Conservation (phyloP, 2,797 vertebrate species). For the Ctenopoma multispine region DNA sequence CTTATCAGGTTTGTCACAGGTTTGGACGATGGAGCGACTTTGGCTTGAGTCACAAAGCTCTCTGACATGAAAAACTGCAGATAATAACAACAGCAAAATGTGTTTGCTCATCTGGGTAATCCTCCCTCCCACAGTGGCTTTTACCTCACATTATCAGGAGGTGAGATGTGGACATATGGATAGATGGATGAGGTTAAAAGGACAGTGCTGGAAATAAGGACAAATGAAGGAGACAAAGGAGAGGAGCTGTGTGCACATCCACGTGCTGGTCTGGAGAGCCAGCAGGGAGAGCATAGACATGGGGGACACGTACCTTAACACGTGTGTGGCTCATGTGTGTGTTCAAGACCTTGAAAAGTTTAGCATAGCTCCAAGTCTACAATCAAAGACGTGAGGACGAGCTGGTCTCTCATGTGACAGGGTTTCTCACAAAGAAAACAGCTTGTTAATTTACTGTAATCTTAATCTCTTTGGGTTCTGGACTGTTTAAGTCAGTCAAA, state of each 20-base stretch:
- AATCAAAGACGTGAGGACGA: background rate
- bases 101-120: conserved; percentile 49
- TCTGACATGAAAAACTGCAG: conserved; percentile 42
- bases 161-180: conserved; percentile 7
- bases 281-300: conserved; percentile 2
- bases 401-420: no score
- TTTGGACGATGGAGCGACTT: conserved; percentile 16
- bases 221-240: conserved; percentile 27
- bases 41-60: conserved; percentile 30
- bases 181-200: conserved; percentile 10
- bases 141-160: conserved; percentile 21
- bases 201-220: conserved; percentile 16
- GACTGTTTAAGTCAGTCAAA: no score
- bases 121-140: conserved; percentile 23
- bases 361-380: background rate
- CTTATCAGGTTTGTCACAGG: conserved; percentile 50
- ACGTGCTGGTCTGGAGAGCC: conserved; percentile 10
- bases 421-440: no score
- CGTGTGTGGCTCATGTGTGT: background rate
- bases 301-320: background rate
- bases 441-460: no score
- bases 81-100: conserved; percentile 42
- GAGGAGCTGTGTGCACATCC: conserved; percentile 18
- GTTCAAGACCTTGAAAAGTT: conserved; percentile 23
- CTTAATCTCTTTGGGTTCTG: no score